Conservation (phyloP, 30 jellyfish, hydroid and myxozoan genomes). For the Nemopilema nomurai region DNA sequence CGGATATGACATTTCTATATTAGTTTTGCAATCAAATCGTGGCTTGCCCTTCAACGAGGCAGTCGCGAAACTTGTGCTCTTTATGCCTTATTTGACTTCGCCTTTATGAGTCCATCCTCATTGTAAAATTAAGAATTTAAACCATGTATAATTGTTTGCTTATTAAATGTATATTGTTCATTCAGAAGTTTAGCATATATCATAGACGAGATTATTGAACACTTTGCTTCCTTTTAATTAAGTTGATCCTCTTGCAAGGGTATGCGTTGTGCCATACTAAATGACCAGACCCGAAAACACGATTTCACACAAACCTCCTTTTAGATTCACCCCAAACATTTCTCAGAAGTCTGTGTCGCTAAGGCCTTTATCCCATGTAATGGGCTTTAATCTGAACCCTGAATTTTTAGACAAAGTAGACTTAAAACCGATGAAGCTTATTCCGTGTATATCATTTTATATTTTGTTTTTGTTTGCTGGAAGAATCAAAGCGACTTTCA, state of each 20-base stretch:
- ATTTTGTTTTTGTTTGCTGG: too few relatives aligned
- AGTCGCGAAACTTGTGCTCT: neutral
- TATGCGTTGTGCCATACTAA: neutral
- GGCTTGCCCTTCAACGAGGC: neutral
- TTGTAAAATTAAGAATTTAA: neutral
- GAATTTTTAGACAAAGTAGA: too few relatives aligned
- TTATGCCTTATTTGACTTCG: neutral
- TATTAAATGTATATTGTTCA: conserved; percentile 10
- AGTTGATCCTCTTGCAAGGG: neutral
- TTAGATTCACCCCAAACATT: too few relatives aligned
- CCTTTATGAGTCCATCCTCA: neutral
- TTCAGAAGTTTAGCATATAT: neutral
- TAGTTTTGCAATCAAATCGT: neutral
- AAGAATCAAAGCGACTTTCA: too few relatives aligned
- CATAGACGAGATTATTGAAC: conserved; percentile 6
- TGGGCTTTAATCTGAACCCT: too few relatives aligned
- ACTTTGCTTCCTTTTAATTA: neutral
- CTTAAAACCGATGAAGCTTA: too few relatives aligned
- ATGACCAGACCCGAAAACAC: neutral
- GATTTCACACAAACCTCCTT: neutral
- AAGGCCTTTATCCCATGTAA: too few relatives aligned
- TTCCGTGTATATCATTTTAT: too few relatives aligned
- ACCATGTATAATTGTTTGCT: conserved; percentile 13
- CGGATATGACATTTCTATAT: neutral
- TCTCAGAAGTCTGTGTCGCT: too few relatives aligned